Conservation (phyloP, 2,888 invertebrate genomes). For the Cordylochernes scorpioides region DNA sequence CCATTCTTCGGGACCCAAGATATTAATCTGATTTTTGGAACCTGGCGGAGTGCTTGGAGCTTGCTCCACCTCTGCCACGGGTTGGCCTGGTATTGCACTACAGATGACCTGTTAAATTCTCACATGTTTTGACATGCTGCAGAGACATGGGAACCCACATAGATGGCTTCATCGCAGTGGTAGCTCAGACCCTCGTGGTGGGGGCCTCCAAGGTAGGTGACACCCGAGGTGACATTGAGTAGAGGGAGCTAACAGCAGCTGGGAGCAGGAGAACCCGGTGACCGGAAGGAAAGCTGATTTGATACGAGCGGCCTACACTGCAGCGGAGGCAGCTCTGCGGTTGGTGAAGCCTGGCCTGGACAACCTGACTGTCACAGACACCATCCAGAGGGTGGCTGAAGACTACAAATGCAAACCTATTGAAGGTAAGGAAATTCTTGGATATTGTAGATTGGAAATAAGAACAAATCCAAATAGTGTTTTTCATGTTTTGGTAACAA, state of each 20-base stretch:
- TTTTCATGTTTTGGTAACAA: too few relatives aligned
- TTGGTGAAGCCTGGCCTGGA: slow-evolving; percentile 55
- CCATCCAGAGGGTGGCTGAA: slow-evolving; percentile 71
- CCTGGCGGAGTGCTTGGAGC: too few relatives aligned
- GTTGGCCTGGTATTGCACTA: too few relatives aligned
- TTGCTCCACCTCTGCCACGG: too few relatives aligned
- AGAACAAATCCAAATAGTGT: too few relatives aligned
- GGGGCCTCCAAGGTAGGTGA: slow-evolving; percentile 41
- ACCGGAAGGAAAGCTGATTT: slow-evolving; percentile 79
- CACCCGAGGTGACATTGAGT: too few relatives aligned
- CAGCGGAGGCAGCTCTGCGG: slow-evolving; percentile 78
- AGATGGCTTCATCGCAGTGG: slow-evolving; percentile 94
- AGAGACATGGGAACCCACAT: slow-evolving; percentile 93
- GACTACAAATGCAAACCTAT: slow-evolving; percentile 88
- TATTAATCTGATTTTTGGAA: too few relatives aligned
- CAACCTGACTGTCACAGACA: slow-evolving; percentile 71
- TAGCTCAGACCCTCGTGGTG: slow-evolving; percentile 77
- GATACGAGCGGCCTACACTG: slow-evolving; percentile 73
- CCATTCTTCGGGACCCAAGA: not conserved
- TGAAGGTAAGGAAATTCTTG: slow-evolving; percentile 72
- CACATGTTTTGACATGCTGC: slow-evolving; percentile 6
- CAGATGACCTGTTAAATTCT: not conserved
- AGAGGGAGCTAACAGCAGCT: too few relatives aligned
- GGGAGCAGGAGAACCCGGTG: slow-evolving; percentile 38
- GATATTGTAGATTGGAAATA: too few relatives aligned